Evolutionary conservation across 2,888 invertebrate species (phyloP).

Genomic region (Aleiodes testaceus): DNA sequence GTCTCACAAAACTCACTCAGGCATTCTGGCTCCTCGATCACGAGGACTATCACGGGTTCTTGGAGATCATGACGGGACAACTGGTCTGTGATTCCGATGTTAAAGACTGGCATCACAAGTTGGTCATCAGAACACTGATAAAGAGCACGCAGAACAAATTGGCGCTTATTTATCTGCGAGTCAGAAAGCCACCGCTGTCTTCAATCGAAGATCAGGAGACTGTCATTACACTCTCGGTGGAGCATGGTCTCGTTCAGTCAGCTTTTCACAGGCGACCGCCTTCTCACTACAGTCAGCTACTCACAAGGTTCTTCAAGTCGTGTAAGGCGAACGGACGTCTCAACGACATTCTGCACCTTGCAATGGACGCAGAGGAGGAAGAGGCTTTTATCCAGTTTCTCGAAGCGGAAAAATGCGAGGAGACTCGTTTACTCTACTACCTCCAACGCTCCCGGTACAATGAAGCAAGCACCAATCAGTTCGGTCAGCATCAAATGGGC

Average conservation of each 20-base stretch:
- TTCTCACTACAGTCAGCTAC: constrained; percentile 63
- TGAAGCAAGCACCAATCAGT: constrained; percentile 57
- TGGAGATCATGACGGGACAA: constrained; percentile 66
- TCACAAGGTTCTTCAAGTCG: constrained; percentile 64
- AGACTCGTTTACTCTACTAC: constrained; percentile 82
- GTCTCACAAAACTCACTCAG: constrained; percentile 85
- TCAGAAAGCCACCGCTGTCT: constrained; percentile 76
- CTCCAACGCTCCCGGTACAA: constrained; percentile 76
- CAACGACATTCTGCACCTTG: constrained; percentile 76
- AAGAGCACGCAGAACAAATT: constrained; percentile 81
- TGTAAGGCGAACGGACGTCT: constrained; percentile 65
- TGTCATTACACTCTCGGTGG: constrained; percentile 63
- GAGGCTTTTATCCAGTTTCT: constrained; percentile 80
- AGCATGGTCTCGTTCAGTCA: constrained; percentile 66
- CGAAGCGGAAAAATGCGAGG: constrained; percentile 78
- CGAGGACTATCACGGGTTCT: constrained; percentile 81
- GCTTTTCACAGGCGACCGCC: constrained; percentile 67
- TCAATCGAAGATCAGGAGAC: constrained; percentile 74
- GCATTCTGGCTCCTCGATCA: constrained; percentile 94
- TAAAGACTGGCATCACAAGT: constrained; percentile 83
- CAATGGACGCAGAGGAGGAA: constrained; percentile 79
- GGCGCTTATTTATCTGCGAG: constrained; percentile 82
- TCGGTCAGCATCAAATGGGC: constrained; percentile 10
- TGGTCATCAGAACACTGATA: constrained; percentile 79
- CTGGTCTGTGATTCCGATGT: constrained; percentile 73